phyloP scores from a whole-genome alignment of 2,888 invertebrate genomes.

The Gnatocerus cornutus region DNA sequence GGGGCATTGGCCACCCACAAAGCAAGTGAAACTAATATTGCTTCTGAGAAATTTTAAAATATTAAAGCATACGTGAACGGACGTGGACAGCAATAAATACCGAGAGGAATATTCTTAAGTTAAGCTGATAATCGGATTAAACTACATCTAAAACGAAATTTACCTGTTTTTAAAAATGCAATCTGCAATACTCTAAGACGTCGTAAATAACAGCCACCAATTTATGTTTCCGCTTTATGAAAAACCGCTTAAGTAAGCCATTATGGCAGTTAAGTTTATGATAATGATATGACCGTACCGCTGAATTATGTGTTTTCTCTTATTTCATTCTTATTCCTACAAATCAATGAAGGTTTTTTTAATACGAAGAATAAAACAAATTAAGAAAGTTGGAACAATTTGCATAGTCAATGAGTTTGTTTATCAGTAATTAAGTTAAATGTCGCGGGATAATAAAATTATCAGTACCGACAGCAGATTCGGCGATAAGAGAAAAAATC shows the following conservation, averaged over 20 bases:
- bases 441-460: slow-evolving; percentile 44
- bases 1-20: slow-evolving; percentile 36
- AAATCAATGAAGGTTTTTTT: slow-evolving; percentile 18
- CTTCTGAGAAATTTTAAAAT: slow-evolving; percentile 20
- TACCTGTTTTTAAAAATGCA: slow-evolving; percentile 38
- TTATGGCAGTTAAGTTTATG: neutral
- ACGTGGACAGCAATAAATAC: slow-evolving; percentile 37
- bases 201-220: slow-evolving; percentile 40
- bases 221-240: slow-evolving; percentile 13
- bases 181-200: slow-evolving; percentile 29
- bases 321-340: neutral
- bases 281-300: neutral
- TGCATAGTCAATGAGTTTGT: slow-evolving; percentile 49
- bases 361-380: slow-evolving; percentile 36
- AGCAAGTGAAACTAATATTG: slow-evolving; percentile 25
- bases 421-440: slow-evolving; percentile 26
- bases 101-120: slow-evolving; percentile 23
- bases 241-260: neutral
- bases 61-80: slow-evolving; percentile 23
- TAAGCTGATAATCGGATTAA: slow-evolving; percentile 47
- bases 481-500: slow-evolving; percentile 1
- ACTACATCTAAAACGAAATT: slow-evolving; percentile 37
- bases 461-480: slow-evolving; percentile 8
- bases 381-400: slow-evolving; percentile 28
- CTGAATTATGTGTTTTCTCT: slow-evolving; percentile 1